Evolutionary conservation across 2,888 invertebrate species (phyloP), one percentile per base, ranked within the genome.

Genomic region (Zeuzera pyrina): DNA sequence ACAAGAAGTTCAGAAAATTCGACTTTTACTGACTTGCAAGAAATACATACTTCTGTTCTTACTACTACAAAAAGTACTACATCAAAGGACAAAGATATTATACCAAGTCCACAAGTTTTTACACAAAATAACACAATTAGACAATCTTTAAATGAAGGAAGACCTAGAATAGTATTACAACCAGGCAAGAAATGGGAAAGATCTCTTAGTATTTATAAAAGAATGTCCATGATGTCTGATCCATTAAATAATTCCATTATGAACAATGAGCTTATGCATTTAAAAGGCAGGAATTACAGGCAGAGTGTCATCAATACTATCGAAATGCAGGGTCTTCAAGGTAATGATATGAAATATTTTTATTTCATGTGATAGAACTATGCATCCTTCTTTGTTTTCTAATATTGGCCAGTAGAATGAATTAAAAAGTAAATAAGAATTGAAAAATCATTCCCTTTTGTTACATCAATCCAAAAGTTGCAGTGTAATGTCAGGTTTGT

Each of bases 151-250:
- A n/a, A n/a, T n/a, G n/a, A n/a, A n/a, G n/a, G n/a, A n/a, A 72
- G 66, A 46, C 59, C 57, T 29, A 51, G 45, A 2, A 70, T 88
- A 42, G 66, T 84, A 7, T 58, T 91, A 2, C 86, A 86, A 43
- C 87, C 90, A 7, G 90, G 91, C 0, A 91, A 89, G 54, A 81
- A 86, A 52, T 91, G 90, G 89, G 85, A 88, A 29, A 85, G 89
- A 49, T 89, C 90, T 1, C 52, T 91, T 3, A 86, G 85, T 38
- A 84, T 85, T 38, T 85, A 87, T 49, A 86, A 76, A 42, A 77
- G 81, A 49, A 72, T 84, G 56, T 84, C 73, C 33, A 70, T 61
- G 51, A 77, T 63, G 59, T 68, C 57, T 37, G 63, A 78, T 51
- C 46, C 59, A 43, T 67, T 65, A 43, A 63, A 81, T 46, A 52